Conservation (phyloP, 2,113 vertebrate species). For the Stegastes partitus region DNA sequence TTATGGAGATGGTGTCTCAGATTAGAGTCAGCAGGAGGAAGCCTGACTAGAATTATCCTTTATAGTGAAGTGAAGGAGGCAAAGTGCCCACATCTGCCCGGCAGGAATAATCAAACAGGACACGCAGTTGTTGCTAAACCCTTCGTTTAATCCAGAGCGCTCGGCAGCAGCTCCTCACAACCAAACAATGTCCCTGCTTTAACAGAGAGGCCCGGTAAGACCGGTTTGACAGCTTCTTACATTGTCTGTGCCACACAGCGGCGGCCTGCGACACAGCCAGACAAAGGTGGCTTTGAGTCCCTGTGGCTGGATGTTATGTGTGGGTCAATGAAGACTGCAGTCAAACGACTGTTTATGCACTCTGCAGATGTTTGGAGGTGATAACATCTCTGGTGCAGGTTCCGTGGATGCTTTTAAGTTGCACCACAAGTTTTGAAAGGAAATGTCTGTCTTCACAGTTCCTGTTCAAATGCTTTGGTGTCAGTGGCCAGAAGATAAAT, state of each 20-base stretch:
- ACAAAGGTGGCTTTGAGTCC: conserved; percentile 82
- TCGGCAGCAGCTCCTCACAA: conserved; percentile 59
- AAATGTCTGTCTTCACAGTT: neutral
- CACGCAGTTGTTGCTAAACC: conserved; percentile 57
- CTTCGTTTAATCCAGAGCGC: conserved; percentile 55
- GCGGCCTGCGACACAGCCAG: conserved; percentile 47
- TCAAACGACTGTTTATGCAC: conserved; percentile 68
- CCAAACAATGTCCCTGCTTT: conserved; percentile 79
- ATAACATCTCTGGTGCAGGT: conserved; percentile 60
- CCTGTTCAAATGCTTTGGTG: conserved; percentile 28
- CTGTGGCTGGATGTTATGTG: conserved; percentile 28
- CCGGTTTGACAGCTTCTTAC: conserved; percentile 79
- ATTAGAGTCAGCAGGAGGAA: conserved; percentile 22
- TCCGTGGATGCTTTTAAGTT: conserved; percentile 26
- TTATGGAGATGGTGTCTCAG: conserved; percentile 15
- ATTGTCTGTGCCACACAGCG: conserved; percentile 73
- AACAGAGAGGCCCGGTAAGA: conserved; percentile 70
- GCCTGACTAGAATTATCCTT: conserved; percentile 18
- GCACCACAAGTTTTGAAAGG: conserved; percentile 35
- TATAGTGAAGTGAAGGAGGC: conserved; percentile 15
- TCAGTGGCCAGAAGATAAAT: accelerated
- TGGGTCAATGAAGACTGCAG: conserved; percentile 46
- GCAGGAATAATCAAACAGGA: conserved; percentile 43
- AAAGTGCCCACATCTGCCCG: conserved; percentile 18
- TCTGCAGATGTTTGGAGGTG: conserved; percentile 66